Percentiles rank a stretch among this genome's conserved stretches.
These are phyloP conservation scores for Neodiprion lecontei DNA, from an alignment of 1,140 invertebrate genomes.

Conservation along the genomic window DNA sequence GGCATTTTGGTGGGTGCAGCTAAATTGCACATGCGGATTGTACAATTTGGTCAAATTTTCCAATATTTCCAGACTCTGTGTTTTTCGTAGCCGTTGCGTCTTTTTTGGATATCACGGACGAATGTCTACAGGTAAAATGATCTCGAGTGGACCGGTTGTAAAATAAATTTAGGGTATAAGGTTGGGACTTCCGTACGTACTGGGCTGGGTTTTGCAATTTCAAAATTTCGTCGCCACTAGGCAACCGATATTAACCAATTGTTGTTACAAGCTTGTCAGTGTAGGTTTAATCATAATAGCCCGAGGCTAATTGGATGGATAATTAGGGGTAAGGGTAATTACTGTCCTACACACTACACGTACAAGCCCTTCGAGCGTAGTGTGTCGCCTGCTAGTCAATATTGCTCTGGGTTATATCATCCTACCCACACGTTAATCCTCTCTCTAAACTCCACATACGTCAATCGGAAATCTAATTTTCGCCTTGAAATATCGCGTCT, in stretches of 20 bases:
- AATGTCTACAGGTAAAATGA: neutral
- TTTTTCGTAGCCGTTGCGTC: neutral
- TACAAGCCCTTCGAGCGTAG: slow-evolving; percentile 24
- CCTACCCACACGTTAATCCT: slow-evolving; percentile 46
- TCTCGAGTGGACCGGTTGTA: neutral
- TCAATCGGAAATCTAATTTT: slow-evolving; percentile 44
- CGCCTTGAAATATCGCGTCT: neutral
- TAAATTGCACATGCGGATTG: too few species aligned
- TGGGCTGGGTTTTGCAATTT: neutral
- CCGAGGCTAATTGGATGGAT: slow-evolving; percentile 63
- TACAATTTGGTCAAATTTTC: neutral
- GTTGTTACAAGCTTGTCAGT: slow-evolving; percentile 64
- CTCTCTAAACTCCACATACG: slow-evolving; percentile 47
- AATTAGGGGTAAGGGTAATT: slow-evolving; percentile 64
- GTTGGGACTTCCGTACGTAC: neutral
- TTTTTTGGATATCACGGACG: too few species aligned
- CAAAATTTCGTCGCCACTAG: neutral
- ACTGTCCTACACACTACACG: slow-evolving; percentile 52
- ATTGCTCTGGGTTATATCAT: slow-evolving; percentile 52
- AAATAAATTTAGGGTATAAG: neutral
- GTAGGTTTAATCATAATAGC: slow-evolving; percentile 64
- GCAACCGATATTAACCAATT: slow-evolving; percentile 60
- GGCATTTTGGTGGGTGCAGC: too few species aligned
- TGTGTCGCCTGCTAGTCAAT: slow-evolving; percentile 56
- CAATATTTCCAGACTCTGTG: neutral